Percentiles rank a stretch among this genome's conserved stretches.
These are phyloP conservation scores for Patella ulyssiponensis DNA, from an alignment of 2,888 invertebrate species.

Conservation along the genomic window DNA sequence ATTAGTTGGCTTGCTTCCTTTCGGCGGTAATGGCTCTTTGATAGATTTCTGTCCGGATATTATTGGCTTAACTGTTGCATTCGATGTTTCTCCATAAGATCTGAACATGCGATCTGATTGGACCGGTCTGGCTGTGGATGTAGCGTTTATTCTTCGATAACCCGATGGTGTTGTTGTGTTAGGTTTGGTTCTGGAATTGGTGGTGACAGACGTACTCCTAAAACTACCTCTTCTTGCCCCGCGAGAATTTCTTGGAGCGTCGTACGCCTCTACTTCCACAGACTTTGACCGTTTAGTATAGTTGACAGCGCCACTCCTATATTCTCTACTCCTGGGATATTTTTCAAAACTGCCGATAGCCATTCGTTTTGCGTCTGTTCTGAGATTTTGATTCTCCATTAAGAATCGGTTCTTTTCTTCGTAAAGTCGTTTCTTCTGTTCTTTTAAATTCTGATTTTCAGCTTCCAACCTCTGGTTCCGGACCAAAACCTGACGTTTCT, in stretches of 20 bases:
- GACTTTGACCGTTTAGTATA: not conserved
- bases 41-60: not conserved
- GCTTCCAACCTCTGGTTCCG: constrained; percentile 33
- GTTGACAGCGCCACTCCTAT: not conserved
- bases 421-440: constrained; percentile 45
- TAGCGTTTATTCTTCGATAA: not conserved
- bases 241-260: not conserved
- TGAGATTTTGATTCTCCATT: constrained; percentile 27
- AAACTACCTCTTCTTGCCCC: not conserved
- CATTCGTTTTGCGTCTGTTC: constrained; percentile 32
- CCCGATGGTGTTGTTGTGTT: not conserved
- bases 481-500: constrained; percentile 26
- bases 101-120: not conserved
- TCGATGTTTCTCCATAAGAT: not conserved
- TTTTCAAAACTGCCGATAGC: constrained; percentile 27
- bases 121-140: not conserved
- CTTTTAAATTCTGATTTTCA: constrained; percentile 53
- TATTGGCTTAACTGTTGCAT: not conserved
- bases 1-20: not conserved
- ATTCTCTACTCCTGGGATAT: not conserved
- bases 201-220: not conserved
- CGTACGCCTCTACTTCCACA: not conserved
- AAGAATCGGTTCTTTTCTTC: constrained; percentile 38
- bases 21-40: not conserved
- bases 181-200: not conserved